phyloP scores from a whole-genome alignment of 2,888 invertebrate genomes.

The Sminthurinus aureus region DNA sequence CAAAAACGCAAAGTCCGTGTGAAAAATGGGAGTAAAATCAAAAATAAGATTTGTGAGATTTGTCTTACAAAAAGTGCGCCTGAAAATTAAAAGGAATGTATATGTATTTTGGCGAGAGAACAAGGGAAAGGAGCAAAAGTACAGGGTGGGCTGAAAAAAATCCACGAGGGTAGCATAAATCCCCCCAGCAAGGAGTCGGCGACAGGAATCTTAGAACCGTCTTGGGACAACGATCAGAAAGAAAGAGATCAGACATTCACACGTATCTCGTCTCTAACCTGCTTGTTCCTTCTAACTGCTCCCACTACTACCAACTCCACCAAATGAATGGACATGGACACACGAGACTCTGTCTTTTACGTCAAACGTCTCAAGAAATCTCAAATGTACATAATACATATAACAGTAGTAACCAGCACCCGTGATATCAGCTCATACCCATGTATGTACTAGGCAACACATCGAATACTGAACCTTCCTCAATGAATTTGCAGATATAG shows the following conservation, averaged over 20 bases:
- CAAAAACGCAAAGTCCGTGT: slow-evolving; percentile 20
- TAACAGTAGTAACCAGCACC: not conserved
- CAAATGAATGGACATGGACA: slow-evolving; percentile 37
- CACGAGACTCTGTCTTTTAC: slow-evolving; percentile 12
- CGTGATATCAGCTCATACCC: too few relatives aligned
- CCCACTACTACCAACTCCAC: slow-evolving; percentile 10
- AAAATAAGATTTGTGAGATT: slow-evolving; percentile 23
- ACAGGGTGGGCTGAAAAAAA: slow-evolving; percentile 29
- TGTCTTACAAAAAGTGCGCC: slow-evolving; percentile 24
- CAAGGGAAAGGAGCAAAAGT: not conserved
- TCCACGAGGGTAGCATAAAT: slow-evolving; percentile 27
- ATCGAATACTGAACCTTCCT: not conserved
- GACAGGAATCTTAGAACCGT: slow-evolving; percentile 53
- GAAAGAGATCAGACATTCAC: slow-evolving; percentile 45
- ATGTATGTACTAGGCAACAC: not conserved
- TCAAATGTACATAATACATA: slow-evolving; percentile 1
- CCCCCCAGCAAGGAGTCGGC: slow-evolving; percentile 51
- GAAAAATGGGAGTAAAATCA: slow-evolving; percentile 38
- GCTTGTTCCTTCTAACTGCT: not conserved
- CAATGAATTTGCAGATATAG: slow-evolving; percentile 29
- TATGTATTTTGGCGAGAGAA: slow-evolving; percentile 37
- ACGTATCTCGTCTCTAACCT: slow-evolving; percentile 8
- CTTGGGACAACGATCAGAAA: slow-evolving; percentile 25
- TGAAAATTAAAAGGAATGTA: slow-evolving; percentile 29
- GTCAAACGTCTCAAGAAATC: slow-evolving; percentile 15